Conservation (phyloP, 2,113 vertebrate species). For the Carassius gibelio region DNA sequence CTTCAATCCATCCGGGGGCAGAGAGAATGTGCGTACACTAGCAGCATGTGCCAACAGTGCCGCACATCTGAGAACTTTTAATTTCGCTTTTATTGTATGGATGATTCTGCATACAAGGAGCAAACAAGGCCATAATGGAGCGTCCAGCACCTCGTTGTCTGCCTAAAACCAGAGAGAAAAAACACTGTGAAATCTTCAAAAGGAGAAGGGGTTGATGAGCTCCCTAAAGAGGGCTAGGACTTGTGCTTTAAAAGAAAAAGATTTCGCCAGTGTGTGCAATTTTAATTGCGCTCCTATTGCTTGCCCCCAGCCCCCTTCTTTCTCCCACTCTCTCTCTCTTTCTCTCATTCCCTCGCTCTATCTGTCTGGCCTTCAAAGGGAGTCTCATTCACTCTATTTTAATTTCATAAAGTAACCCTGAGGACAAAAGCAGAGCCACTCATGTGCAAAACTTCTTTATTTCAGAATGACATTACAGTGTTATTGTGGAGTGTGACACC, state of each 20-base stretch:
- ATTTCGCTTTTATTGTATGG: conserved; percentile 32
- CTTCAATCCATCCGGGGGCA: conserved; percentile 17
- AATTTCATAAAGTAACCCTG: conserved; percentile 76
- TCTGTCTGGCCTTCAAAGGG: conserved; percentile 80
- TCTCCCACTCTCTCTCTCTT: conserved; percentile 59
- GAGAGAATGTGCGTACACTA: conserved; percentile 7
- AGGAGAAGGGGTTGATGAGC: conserved; percentile 71
- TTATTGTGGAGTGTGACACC: conserved; percentile 64
- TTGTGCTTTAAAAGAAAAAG: conserved; percentile 73
- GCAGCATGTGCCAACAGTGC: conserved; percentile 11
- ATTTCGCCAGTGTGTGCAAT: conserved; percentile 81
- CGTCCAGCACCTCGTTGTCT: conserved; percentile 65
- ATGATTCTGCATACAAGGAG: conserved; percentile 39
- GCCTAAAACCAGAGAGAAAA: conserved; percentile 66
- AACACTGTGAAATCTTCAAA: conserved; percentile 71
- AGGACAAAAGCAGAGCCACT: conserved; percentile 65
- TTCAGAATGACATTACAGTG: conserved; percentile 63
- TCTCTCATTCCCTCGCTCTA: conserved; percentile 66
- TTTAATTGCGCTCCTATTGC: conserved; percentile 80
- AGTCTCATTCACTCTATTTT: conserved; percentile 80
- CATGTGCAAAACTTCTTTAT: conserved; percentile 64
- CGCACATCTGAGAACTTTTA: conserved; percentile 31
- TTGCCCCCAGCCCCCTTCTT: conserved; percentile 68
- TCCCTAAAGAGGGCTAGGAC: conserved; percentile 72
- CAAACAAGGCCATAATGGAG: conserved; percentile 53